Percentiles rank a stretch among this genome's conserved stretches.
These are phyloP conservation scores for Ischnura elegans DNA, from an alignment of 2,888 invertebrate species.

Conservation along the genomic window DNA sequence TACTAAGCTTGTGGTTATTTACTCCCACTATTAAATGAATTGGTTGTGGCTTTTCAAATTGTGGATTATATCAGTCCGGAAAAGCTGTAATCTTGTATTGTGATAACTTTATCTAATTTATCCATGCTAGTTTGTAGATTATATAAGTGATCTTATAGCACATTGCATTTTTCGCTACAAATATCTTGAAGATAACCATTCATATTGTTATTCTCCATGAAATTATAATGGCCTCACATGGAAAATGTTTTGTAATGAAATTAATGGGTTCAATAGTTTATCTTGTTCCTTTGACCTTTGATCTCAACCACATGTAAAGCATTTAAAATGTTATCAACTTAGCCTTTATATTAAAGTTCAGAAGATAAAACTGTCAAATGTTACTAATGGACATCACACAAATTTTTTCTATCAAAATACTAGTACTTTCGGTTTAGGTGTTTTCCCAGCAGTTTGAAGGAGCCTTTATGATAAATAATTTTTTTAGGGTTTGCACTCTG, in stretches of 20 bases:
- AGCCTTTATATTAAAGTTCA: constrained; percentile 35
- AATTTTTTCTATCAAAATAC: neutral
- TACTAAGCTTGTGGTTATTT: constrained; percentile 4
- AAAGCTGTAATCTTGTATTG: constrained; percentile 43
- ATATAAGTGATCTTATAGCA: constrained; percentile 5
- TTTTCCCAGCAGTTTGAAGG: too few species aligned
- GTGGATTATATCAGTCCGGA: neutral
- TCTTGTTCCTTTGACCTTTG: constrained; percentile 32
- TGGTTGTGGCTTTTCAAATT: constrained; percentile 17
- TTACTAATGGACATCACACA: neutral
- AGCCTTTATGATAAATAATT: too few species aligned
- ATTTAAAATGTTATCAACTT: constrained; percentile 31
- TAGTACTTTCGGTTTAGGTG: neutral
- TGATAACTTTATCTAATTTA: constrained; percentile 36
- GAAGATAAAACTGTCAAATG: constrained; percentile 7
- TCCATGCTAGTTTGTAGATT: constrained; percentile 37
- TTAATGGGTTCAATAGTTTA: neutral
- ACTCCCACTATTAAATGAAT: neutral
- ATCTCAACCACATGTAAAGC: constrained; percentile 38
- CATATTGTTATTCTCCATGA: constrained; percentile 21
- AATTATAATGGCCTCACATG: constrained; percentile 36
- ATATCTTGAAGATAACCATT: neutral
- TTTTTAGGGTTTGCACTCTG: too few species aligned
- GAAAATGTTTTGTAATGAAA: constrained; percentile 45
- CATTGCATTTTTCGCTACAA: constrained; percentile 20